Evolutionary conservation across 2,113 vertebrate genomes (phyloP).

Genomic region (Oryzias javanicus): DNA sequence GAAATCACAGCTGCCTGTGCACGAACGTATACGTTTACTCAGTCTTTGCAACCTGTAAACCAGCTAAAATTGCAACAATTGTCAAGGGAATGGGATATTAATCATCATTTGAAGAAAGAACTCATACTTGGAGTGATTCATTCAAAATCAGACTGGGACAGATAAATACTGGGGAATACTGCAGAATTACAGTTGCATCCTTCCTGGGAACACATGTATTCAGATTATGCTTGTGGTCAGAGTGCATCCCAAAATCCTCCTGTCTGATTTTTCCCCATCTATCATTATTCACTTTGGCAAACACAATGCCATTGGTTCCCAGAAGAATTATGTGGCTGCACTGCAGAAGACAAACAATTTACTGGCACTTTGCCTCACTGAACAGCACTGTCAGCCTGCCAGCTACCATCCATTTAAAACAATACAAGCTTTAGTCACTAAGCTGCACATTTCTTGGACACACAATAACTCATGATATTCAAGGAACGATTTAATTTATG

Average conservation of each 20-base stretch:
- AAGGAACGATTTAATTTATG: constrained; percentile 44
- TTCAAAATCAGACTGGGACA: constrained; percentile 16
- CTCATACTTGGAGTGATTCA: not conserved
- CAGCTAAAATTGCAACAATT: constrained; percentile 17
- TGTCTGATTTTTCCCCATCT: constrained; percentile 81
- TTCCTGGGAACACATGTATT: constrained; percentile 65
- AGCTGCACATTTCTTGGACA: constrained; percentile 70
- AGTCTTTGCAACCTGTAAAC: constrained; percentile 6
- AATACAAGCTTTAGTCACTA: constrained; percentile 73
- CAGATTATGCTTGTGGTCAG: constrained; percentile 70
- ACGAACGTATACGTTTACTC: constrained; percentile 10
- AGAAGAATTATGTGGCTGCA: constrained; percentile 83
- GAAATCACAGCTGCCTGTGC: not conserved
- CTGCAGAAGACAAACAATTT: constrained; percentile 87
- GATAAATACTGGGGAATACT: constrained; percentile 36
- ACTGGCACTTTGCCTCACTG: constrained; percentile 86
- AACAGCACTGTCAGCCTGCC: constrained; percentile 81
- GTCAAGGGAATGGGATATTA: constrained; percentile 19
- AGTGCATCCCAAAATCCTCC: constrained; percentile 76
- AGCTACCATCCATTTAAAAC: constrained; percentile 81
- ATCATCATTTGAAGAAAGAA: constrained; percentile 12
- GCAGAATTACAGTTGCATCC: constrained; percentile 30
- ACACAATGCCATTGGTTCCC: constrained; percentile 81
- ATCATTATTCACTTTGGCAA: constrained; percentile 86
- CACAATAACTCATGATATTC: constrained; percentile 63